phyloP scores from a whole-genome alignment of 35 echinoderm and acorn worm species.

The Apostichopus californicus region DNA sequence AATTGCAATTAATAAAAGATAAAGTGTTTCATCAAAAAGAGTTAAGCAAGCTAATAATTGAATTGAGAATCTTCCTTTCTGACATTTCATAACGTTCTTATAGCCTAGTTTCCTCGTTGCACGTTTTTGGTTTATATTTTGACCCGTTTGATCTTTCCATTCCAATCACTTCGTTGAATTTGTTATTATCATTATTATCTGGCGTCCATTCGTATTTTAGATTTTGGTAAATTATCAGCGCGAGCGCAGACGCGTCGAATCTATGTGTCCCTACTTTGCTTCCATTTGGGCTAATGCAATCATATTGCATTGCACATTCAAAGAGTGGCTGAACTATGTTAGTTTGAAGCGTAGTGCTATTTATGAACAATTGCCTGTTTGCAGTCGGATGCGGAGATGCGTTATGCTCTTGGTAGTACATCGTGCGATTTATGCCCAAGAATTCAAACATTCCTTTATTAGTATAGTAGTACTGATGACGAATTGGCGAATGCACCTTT shows the following conservation, averaged over 20 bases:
- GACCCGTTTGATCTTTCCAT: constrained; percentile 26
- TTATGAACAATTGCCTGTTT: constrained; percentile 73
- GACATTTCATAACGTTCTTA: no score
- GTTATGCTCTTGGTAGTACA: constrained; percentile 51
- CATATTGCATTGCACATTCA: constrained; percentile 51
- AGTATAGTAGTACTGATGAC: constrained; percentile 68
- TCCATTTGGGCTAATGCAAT: constrained; percentile 63
- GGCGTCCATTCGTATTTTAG: constrained; percentile 65
- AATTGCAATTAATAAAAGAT: no score
- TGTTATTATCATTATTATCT: constrained; percentile 46
- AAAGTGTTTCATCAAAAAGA: no score
- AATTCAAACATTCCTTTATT: constrained; percentile 52
- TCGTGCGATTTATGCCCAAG: constrained; percentile 60
- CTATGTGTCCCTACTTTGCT: constrained; percentile 33
- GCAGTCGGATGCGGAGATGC: constrained; percentile 58
- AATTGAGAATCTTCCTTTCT: no score
- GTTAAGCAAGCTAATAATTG: no score
- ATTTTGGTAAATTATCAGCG: constrained; percentile 72
- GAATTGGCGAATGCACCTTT: not conserved
- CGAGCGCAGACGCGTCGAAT: constrained; percentile 71
- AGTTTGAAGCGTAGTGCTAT: constrained; percentile 66
- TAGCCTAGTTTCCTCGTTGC: not conserved
- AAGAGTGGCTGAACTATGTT: constrained; percentile 67
- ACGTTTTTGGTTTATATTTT: constrained; percentile 25
- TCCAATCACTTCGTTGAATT: constrained; percentile 55